Percentiles rank a stretch among this genome's conserved stretches.
phyloP scores from a whole-genome alignment of 1,140 invertebrate species.

The Lineus longissimus region DNA sequence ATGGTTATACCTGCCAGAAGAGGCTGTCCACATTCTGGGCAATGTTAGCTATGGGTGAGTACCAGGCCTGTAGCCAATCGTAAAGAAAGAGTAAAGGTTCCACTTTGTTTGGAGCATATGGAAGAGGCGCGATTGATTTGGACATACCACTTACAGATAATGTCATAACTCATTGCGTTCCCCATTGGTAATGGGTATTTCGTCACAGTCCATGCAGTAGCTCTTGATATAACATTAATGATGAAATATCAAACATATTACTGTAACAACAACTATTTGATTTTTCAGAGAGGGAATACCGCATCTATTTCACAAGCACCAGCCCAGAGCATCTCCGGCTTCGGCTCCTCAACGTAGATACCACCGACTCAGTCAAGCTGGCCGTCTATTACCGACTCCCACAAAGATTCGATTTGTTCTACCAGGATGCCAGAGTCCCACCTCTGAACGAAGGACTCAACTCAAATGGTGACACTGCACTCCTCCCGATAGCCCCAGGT shows the following conservation, averaged over 20 bases:
- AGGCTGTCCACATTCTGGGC: constrained; percentile 47
- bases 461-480: constrained; percentile 7
- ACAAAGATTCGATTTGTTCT: constrained; percentile 41
- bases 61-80: constrained; percentile 8
- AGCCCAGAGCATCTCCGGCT: constrained; percentile 37
- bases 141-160: no score
- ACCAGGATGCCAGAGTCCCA: constrained; percentile 26
- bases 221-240: no score
- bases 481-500: background rate
- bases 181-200: no score
- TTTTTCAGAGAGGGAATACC: constrained; percentile 32
- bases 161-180: no score
- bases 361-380: constrained; percentile 28
- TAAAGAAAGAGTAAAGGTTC: no score
- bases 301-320: constrained; percentile 38
- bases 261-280: no score
- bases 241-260: no score
- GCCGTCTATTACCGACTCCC: constrained; percentile 35
- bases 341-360: constrained; percentile 31
- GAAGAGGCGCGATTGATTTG: no score
- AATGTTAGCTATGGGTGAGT: constrained; percentile 36
- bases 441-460: constrained; percentile 33
- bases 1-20: constrained; percentile 49
- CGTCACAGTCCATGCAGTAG: no score
- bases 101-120: no score